A percentile compares a stretch with the other conserved stretches of the same genome.
phyloP scores from a whole-genome alignment of 2,888 invertebrate species.

The Andrena dorsata region DNA sequence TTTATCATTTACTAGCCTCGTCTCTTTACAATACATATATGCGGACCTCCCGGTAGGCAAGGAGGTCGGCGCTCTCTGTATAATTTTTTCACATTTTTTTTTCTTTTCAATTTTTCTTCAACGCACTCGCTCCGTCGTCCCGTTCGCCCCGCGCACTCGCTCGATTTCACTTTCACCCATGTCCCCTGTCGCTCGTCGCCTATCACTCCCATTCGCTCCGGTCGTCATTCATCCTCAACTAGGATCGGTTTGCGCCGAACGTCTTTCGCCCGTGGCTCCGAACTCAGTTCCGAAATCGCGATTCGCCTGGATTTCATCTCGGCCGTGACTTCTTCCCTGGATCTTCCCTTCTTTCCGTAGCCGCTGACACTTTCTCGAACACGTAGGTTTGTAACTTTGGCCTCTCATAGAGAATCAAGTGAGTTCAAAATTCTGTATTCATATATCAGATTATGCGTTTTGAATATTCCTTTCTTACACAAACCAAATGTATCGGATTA shows the following conservation, averaged over 20 bases:
- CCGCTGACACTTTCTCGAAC: background rate
- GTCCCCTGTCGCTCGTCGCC: conserved; percentile 63
- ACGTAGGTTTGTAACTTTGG: no score
- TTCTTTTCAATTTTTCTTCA: conserved; percentile 74
- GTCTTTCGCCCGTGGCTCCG: conserved; percentile 84
- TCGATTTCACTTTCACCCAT: conserved; percentile 64
- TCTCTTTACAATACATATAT: conserved; percentile 83
- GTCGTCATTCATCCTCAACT: conserved; percentile 65
- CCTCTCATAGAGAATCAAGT: no score
- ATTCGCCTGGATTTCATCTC: conserved; percentile 71
- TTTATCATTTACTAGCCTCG: conserved; percentile 83
- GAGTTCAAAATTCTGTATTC: no score
- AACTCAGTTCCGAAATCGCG: conserved; percentile 80
- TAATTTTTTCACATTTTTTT: conserved; percentile 82
- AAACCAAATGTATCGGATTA: no score
- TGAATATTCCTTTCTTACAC: no score
- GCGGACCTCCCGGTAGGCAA: conserved; percentile 85
- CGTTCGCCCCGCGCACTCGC: conserved; percentile 39
- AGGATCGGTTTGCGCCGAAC: conserved; percentile 85
- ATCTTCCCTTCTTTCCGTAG: conserved; percentile 15
- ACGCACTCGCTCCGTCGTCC: conserved; percentile 64
- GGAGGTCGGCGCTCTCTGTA: conserved; percentile 84
- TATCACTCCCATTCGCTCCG: conserved; percentile 41
- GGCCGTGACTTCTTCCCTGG: conserved; percentile 68
- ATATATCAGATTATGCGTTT: no score